phyloP scores from a whole-genome alignment of 2,797 vertebrate genomes.

The Odontamblyopus lacepedii region DNA sequence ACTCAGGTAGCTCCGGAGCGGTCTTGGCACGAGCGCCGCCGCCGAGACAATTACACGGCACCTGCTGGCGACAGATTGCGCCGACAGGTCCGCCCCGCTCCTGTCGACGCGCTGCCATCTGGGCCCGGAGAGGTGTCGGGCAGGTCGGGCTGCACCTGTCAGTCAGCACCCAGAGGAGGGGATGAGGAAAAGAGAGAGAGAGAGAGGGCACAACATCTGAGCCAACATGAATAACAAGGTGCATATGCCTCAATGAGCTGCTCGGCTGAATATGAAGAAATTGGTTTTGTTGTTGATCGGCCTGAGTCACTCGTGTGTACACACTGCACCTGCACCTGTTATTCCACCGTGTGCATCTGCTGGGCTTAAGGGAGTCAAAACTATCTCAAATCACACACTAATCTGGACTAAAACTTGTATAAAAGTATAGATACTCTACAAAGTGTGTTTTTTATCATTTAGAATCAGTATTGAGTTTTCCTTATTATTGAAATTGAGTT shows the following conservation, averaged over 20 bases:
- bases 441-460: no score
- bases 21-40: slow-evolving; percentile 76
- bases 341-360: background rate
- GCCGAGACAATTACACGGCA: slow-evolving; percentile 92
- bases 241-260: slow-evolving; percentile 6
- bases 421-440: no score
- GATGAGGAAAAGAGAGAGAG: background rate
- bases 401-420: no score
- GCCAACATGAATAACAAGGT: background rate
- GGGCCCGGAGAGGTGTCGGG: slow-evolving; percentile 88
- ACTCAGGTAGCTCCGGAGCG: slow-evolving; percentile 81
- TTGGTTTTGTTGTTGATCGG: background rate
- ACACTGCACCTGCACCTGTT: background rate
- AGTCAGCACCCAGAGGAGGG: slow-evolving; percentile 54
- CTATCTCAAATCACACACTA: no score
- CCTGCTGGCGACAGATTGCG: slow-evolving; percentile 92
- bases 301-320: background rate
- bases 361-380: no score
- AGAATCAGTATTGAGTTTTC: no score
- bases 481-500: no score
- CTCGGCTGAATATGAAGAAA: background rate
- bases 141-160: slow-evolving; percentile 81
- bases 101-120: slow-evolving; percentile 88
- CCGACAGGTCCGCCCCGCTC: slow-evolving; percentile 86
- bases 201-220: background rate